phyloP scores from a whole-genome alignment of 2,888 invertebrate species.

The Serripes groenlandicus region DNA sequence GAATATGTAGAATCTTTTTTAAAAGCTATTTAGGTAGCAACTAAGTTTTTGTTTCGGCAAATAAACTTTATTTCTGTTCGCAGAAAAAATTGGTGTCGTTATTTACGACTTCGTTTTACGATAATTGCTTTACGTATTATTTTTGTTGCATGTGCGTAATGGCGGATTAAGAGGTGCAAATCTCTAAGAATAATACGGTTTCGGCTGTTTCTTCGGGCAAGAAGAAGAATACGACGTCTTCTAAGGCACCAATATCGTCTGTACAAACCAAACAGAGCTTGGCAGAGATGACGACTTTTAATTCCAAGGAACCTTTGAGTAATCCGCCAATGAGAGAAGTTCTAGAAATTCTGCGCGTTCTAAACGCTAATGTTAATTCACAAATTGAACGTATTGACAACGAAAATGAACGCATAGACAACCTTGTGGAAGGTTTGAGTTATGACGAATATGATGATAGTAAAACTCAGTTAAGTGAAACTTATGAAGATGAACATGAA shows the following conservation, averaged over 20 bases:
- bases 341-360: not conserved
- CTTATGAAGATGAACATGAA: not conserved
- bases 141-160: conserved; percentile 4
- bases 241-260: too few species aligned
- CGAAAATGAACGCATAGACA: not conserved
- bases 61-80: not conserved
- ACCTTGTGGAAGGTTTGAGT: not conserved
- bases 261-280: not conserved
- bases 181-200: conserved; percentile 6
- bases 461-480: not conserved
- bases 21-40: conserved; percentile 29
- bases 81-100: not conserved
- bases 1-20: conserved; percentile 10
- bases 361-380: conserved; percentile 13
- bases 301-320: not conserved
- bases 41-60: not conserved
- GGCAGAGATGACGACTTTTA: not conserved
- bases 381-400: conserved; percentile 25
- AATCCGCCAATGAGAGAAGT: not conserved
- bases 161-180: conserved; percentile 30
- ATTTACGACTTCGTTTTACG: conserved; percentile 9
- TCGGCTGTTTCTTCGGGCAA: conserved; percentile 26
- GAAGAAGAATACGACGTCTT: not conserved
- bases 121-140: not conserved
- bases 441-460: not conserved